Evolutionary conservation across 2,797 vertebrate species (phyloP).

Genomic region (Limnodromus scolopaceus): DNA sequence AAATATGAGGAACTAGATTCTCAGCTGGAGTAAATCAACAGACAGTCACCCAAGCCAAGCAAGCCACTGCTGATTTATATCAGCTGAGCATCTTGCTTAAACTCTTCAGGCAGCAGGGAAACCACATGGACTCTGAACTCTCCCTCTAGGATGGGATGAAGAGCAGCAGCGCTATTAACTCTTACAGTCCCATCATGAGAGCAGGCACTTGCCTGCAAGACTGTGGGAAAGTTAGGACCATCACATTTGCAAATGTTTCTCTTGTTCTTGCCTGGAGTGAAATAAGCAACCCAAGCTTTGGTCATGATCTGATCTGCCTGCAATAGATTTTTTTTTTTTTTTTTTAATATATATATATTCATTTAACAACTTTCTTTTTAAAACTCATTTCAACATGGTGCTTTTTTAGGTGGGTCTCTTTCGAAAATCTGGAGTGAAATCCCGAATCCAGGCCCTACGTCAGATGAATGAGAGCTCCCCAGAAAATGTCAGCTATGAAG

Average conservation of each 20-base stretch:
- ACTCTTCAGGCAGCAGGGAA: conserved; percentile 19
- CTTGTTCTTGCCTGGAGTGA: background rate
- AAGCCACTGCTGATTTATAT: conserved; percentile 31
- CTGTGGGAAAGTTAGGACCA: background rate
- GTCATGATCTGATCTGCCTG: too few relatives aligned
- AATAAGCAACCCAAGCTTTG: background rate
- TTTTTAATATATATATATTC: background rate
- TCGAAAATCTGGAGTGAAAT: conserved; percentile 97
- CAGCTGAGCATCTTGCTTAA: conserved; percentile 30
- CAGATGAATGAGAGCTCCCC: conserved; percentile 95
- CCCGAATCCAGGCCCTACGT: conserved; percentile 93
- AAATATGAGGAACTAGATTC: conserved; percentile 31
- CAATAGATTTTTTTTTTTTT: background rate
- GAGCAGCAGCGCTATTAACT: background rate
- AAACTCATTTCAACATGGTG: background rate
- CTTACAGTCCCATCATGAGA: background rate
- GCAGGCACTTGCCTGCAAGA: background rate
- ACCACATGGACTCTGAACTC: background rate
- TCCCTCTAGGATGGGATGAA: background rate
- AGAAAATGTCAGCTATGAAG: conserved; percentile 92
- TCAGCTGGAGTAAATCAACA: conserved; percentile 57
- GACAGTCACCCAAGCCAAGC: conserved; percentile 25
- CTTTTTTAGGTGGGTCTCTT: conserved; percentile 92
- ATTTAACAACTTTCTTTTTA: background rate
- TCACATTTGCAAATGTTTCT: background rate